phyloP scores from a whole-genome alignment of 2,888 invertebrate species.

The Abrostola triplasia region DNA sequence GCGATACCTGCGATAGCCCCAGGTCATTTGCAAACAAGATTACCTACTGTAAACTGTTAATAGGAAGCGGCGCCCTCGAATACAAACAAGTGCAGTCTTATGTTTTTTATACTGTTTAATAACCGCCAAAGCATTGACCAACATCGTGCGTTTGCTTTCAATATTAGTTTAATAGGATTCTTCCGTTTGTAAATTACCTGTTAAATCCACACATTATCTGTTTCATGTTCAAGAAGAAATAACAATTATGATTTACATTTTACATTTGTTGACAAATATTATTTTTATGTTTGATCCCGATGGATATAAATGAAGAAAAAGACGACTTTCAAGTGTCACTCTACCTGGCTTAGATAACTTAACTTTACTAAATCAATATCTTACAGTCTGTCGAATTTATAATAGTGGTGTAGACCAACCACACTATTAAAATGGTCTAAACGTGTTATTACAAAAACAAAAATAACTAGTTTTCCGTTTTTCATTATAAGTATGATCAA shows the following conservation, averaged over 20 bases:
- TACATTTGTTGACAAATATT: too few species aligned
- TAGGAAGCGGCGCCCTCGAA: constrained; percentile 62
- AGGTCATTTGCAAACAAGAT: constrained; percentile 75
- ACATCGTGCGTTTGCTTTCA: background rate
- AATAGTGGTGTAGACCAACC: too few species aligned
- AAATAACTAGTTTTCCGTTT: constrained; percentile 3
- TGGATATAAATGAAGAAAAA: too few species aligned
- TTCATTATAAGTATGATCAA: constrained; percentile 11
- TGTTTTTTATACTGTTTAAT: constrained; percentile 27
- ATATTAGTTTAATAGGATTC: background rate
- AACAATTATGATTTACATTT: too few species aligned
- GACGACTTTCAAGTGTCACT: too few species aligned
- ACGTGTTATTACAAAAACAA: background rate
- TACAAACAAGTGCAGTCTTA: constrained; percentile 61
- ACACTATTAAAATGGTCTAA: too few species aligned
- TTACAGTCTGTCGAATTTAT: too few species aligned
- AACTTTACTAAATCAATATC: too few species aligned
- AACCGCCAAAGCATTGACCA: constrained; percentile 2
- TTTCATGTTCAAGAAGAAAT: too few species aligned
- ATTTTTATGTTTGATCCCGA: too few species aligned
- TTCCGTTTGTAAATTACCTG: background rate
- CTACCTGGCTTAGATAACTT: too few species aligned
- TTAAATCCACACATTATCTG: background rate
- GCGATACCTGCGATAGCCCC: constrained; percentile 70
- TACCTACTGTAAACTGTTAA: constrained; percentile 59